These are phyloP conservation scores for Leptonema lineaticorne DNA, from an alignment of 1,140 invertebrate genomes.

Conservation along the genomic window DNA sequence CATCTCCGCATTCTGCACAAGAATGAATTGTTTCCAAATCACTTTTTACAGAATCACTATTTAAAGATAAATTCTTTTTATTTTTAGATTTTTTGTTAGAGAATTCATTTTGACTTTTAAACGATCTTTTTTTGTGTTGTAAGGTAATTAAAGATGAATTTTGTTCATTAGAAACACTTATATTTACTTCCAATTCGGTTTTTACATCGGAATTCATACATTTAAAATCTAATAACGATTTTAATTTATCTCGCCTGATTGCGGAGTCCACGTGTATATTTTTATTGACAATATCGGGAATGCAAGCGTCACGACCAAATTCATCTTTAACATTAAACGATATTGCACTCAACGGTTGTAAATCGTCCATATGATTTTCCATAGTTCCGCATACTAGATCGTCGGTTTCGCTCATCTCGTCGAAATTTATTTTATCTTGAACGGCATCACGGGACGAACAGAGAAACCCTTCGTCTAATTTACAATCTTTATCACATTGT, in stretches of 20 bases:
- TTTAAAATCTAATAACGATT: too few species aligned
- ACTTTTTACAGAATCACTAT: too few species aligned
- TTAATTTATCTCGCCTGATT: not conserved
- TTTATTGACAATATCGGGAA: not conserved
- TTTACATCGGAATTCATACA: too few species aligned
- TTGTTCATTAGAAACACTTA: too few species aligned
- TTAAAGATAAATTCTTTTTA: too few species aligned
- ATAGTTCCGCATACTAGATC: not conserved
- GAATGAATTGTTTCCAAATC: conserved; percentile 22
- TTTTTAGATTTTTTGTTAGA: too few species aligned
- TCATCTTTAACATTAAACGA: not conserved
- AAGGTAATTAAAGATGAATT: too few species aligned
- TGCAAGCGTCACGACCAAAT: not conserved
- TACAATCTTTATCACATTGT: not conserved
- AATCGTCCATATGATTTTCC: conserved; percentile 8
- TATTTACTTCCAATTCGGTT: too few species aligned
- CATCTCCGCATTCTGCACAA: conserved; percentile 29
- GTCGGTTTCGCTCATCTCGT: not conserved
- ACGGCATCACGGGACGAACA: not conserved
- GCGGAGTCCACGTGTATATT: not conserved
- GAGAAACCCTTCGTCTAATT: not conserved
- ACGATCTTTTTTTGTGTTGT: too few species aligned
- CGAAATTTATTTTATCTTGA: not conserved
- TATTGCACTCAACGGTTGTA: not conserved
- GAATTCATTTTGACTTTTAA: too few species aligned